Evolutionary conservation across 2,113 vertebrate species (phyloP), one percentile per base, ranked within the genome.

Genomic region (Rhizomys pruinosus): DNA sequence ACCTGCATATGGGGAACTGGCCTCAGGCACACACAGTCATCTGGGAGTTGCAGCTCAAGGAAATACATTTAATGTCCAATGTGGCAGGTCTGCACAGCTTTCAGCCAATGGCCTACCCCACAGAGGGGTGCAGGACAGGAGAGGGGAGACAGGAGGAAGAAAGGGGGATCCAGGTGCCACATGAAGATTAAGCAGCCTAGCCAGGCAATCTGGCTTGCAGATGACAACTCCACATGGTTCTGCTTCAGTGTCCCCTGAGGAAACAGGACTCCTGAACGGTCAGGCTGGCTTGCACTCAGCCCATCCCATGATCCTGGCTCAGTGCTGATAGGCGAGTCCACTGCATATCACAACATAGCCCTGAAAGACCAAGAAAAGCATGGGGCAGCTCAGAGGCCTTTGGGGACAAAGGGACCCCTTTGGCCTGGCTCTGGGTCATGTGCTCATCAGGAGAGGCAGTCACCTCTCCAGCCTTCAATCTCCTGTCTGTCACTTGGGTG

Each of bases 301-400:
- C 19, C 22, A 90, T 52, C 32, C 34, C 7, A 37, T 13, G 34
- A 25, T 19, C 87, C 66, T 47, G 2, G 11, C 3, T 97, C 96
- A 96, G 82, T 0, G 34, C 72, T 89, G 89, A 69, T 97, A 97
- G 32, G 64, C 63, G 44, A 98, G 88, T 89, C 84, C 96, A 3
- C 97, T 95, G 85, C 92, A 97, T 66, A 97, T 63, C 79, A 96
- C 93, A 0, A 96, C 87, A 0, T 97, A 97, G 55, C 94, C 97
- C 98, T 98, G 92, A 32, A 92, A 66, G 39, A 27, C 25, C 86
- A 19, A 78, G 79, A 55, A 87, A 89, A 27, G 19, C 69, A 34
- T 0, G 39, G 32, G 22, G 47, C 69, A 12, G 44, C 59, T 89
- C 64, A 86, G 69, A 88, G 76, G 84, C 52, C 42, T 17, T 0